Base-by-base conservation (phyloP, 1,140 invertebrate genomes). In the Globodera ellingtonae region DNA sequence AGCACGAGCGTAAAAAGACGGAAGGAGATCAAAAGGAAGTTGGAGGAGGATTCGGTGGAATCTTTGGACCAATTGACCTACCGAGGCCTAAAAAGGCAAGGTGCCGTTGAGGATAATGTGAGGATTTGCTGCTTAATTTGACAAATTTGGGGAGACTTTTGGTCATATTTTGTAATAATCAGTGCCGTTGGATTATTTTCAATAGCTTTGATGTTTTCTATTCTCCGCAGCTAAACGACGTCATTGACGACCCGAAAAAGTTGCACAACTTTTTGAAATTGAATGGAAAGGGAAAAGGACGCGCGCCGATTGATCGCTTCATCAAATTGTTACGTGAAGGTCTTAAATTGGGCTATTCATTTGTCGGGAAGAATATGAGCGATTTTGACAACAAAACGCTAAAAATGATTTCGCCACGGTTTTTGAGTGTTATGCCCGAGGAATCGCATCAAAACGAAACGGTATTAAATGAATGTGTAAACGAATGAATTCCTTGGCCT, bases 351-450 rank as follows among this genome's bases (percentile, higher is more conserved):
- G 84, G 78, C 8, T 81, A 86, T 70, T 48, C 86, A 9, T 6
- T 86, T 44, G 44, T 80, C 3, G 85, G 85, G 0, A 59, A 87
- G 62, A 86, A 86, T 70, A 73, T 77, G 6, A 79, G 81, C 0
- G 81, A 83, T 13, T 81, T 86, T 21, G 85, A 86, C 24, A 66
- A 83, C 18, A 83, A 86, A 74, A 86, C 72, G 1, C 56, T 87
- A 10, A 86, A 81, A 70, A 52, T 88, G 44, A 81, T 84, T 52
- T 89, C 88, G 8, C 87, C 87, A 4, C 75, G 87, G 48, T 81
- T 88, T 46, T 73, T 88, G 50, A 75, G 75, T 56, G 84, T 84
- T 18, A 81, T 59, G 48, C 84, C 82, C 5, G 83, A 84, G 47
- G 69, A 79, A 6, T 35, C 59, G 3, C 9, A 10, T 24, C 44